Evolutionary conservation across 2,113 vertebrate genomes (phyloP).

Genomic region (Oncorhynchus mykiss): DNA sequence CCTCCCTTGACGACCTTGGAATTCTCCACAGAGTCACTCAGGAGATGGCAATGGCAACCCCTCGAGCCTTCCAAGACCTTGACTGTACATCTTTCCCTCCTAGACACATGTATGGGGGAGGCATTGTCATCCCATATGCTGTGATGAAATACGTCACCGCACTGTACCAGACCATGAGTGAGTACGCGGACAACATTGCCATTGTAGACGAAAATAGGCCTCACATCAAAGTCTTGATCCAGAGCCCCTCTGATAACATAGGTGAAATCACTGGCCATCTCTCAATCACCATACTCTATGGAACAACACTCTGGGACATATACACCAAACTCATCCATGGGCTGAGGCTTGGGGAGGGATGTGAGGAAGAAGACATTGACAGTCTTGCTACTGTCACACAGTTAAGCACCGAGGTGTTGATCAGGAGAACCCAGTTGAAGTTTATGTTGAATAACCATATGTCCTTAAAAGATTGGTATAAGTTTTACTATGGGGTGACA

Average conservation of each 20-base stretch:
- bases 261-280: neutral
- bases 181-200: conserved; percentile 6
- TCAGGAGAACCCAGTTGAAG: neutral
- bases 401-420: neutral
- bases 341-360: neutral
- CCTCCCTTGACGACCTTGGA: neutral
- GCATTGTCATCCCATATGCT: neutral
- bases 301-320: neutral
- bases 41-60: neutral
- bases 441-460: neutral
- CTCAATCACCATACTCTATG: neutral
- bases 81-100: neutral
- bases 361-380: neutral
- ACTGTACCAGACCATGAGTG: conserved; percentile 2
- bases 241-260: neutral
- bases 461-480: conserved; percentile 4
- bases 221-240: neutral
- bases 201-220: neutral
- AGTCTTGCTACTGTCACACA: neutral
- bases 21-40: neutral
- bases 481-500: neutral
- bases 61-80: neutral
- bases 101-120: neutral
- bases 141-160: neutral
- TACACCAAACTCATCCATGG: neutral